phyloP scores from a whole-genome alignment of 2,888 invertebrate genomes.

The Steinernema scapterisci region DNA sequence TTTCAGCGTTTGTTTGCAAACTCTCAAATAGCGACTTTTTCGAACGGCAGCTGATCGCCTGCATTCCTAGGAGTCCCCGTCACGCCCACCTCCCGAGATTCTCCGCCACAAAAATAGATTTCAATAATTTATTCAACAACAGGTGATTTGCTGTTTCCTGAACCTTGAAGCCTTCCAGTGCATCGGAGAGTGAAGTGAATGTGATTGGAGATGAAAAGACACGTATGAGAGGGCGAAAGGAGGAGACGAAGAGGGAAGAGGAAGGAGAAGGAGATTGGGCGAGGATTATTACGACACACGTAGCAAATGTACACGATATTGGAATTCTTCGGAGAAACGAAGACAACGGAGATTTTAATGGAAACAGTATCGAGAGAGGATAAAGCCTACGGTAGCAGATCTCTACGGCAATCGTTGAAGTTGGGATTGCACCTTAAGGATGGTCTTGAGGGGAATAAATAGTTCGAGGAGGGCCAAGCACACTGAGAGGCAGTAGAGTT shows the following conservation, averaged over 20 bases:
- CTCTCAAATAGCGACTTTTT: no score
- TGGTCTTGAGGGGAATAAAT: constrained; percentile 14
- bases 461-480: neutral
- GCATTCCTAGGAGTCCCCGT: no score
- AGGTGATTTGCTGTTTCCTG: constrained; percentile 11
- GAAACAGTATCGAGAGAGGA: neutral
- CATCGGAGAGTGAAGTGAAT: constrained; percentile 25
- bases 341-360: constrained; percentile 21
- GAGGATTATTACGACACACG: constrained; percentile 26
- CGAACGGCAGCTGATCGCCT: no score
- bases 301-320: constrained; percentile 24
- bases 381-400: constrained; percentile 33
- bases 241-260: no score
- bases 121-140: neutral
- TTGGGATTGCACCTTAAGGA: constrained; percentile 16
- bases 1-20: no score
- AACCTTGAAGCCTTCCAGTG: constrained; percentile 26
- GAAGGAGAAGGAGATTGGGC: constrained; percentile 19
- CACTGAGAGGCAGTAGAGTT: neutral
- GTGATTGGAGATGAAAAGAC: constrained; percentile 15
- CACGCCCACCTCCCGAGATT: no score
- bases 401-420: constrained; percentile 22
- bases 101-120: neutral
- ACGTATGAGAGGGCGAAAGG: constrained; percentile 15
- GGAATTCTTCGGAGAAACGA: constrained; percentile 15